phyloP scores from a whole-genome alignment of 64 coral and sea anemone species.

The Pocillopora damicornis region DNA sequence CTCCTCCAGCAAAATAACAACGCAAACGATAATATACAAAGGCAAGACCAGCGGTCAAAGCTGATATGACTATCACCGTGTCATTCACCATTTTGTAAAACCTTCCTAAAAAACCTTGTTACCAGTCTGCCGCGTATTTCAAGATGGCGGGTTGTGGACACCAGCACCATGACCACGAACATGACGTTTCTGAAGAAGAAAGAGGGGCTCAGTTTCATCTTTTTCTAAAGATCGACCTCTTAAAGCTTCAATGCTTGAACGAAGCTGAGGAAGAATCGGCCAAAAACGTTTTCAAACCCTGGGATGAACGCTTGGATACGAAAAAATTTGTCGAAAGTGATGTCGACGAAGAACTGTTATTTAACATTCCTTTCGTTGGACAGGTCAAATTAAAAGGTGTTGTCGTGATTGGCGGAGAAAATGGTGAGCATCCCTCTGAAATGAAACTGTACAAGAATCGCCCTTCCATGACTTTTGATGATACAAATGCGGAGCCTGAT shows the following conservation, averaged over 20 bases:
- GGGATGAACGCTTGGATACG: slow-evolving; percentile 75
- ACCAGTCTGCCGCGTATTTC: background rate
- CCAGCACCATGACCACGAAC: slow-evolving; percentile 56
- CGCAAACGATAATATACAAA: slow-evolving; percentile 53
- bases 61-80: background rate
- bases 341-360: slow-evolving; percentile 82
- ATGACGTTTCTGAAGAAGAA: slow-evolving; percentile 65
- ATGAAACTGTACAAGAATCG: slow-evolving; percentile 95
- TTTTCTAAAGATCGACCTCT: slow-evolving; percentile 75
- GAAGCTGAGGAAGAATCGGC: slow-evolving; percentile 87
- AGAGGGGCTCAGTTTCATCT: slow-evolving; percentile 75
- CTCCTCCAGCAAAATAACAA: slow-evolving; percentile 70
- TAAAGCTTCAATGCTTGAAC: slow-evolving; percentile 89
- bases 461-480: slow-evolving; percentile 95
- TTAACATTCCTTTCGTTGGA: slow-evolving; percentile 91
- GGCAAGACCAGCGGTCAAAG: background rate
- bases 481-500: slow-evolving; percentile 77
- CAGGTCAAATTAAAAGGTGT: slow-evolving; percentile 85
- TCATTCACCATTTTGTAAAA: background rate
- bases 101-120: background rate
- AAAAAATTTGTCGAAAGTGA: slow-evolving; percentile 92
- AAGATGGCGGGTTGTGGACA: slow-evolving; percentile 90
- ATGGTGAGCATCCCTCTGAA: slow-evolving; percentile 82
- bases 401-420: slow-evolving; percentile 88
- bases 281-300: slow-evolving; percentile 90